Evolutionary conservation across 2,113 vertebrate genomes (phyloP), one percentile per base, ranked within the genome.

Genomic region (Triplophysa tibetana): DNA sequence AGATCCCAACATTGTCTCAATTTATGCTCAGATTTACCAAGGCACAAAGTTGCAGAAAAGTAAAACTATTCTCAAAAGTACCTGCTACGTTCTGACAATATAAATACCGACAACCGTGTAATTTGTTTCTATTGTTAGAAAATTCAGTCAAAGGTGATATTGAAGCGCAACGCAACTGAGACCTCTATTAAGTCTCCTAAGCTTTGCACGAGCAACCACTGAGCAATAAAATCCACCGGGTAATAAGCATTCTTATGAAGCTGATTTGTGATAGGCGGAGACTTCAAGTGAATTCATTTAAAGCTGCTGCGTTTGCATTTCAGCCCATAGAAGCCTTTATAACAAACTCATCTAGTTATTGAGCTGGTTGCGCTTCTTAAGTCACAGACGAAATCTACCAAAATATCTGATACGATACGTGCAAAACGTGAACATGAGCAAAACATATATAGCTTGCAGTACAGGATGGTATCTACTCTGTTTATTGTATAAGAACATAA

Each of bases 241-340:
- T 87, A 81, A 87, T 89, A 85, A 89, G 79, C 75, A 83, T 74
- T 64, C 66, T 58, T 88, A 83, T 88, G 50, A 85, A 89, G 86
- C 62, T 50, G 33, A 78, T 86, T 75, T 82, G 68, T 84, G 80
- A 89, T 81, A 65, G 75, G 73, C 72, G 87, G 82, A 70, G 86
- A 85, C 84, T 86, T 83, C 81, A 83, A 85, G 85, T 84, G 75
- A 72, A 88, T 85, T 70, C 78, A 79, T 84, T 82, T 76, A 80
- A 82, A 63, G 77, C 64, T 82, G 74, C 74, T 80, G 82, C 70
- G 72, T 85, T 74, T 78, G 56, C 62, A 78, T 81, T 81, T 74
- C 61, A 43, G 16, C 52, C 8, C 43, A 45, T 62, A 21, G 56
- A 64, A 41, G 62, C 73, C 73, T 58, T 77, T 67, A 81, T 79